Conservation (phyloP, 1,140 invertebrate species). For the Zaprionus camerounensis region DNA sequence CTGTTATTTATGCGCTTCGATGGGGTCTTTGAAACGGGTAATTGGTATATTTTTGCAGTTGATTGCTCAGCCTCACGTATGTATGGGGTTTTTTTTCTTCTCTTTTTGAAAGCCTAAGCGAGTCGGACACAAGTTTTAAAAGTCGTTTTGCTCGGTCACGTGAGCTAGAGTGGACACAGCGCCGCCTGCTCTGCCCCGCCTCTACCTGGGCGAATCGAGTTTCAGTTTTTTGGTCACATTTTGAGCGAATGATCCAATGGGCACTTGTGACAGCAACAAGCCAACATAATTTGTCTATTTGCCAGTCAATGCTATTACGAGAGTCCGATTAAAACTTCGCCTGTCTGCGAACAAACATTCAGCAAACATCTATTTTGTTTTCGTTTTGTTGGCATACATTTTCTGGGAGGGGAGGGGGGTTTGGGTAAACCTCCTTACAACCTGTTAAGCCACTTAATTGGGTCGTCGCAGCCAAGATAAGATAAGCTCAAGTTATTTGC, state of each 20-base stretch:
- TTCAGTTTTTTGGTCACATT: slow-evolving; percentile 13
- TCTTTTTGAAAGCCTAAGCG: slow-evolving; percentile 37
- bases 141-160: slow-evolving; percentile 70
- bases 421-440: neutral
- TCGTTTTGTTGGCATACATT: neutral
- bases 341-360: slow-evolving; percentile 20
- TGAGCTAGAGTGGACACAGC: slow-evolving; percentile 37
- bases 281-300: slow-evolving; percentile 72
- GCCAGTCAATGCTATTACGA: slow-evolving; percentile 32
- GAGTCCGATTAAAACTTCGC: slow-evolving; percentile 17
- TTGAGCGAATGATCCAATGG: slow-evolving; percentile 54
- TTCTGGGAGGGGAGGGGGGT: neutral
- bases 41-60: slow-evolving; percentile 56
- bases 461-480: slow-evolving; percentile 38
- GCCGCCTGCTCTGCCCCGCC: neutral
- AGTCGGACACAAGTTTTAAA: slow-evolving; percentile 60
- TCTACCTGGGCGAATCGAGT: slow-evolving; percentile 5
- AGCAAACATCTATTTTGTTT: slow-evolving; percentile 17
- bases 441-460: slow-evolving; percentile 38
- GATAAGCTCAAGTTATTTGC: slow-evolving; percentile 37
- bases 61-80: slow-evolving; percentile 38
- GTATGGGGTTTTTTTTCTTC: neutral
- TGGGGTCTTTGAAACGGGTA: slow-evolving; percentile 46
- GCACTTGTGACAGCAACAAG: slow-evolving; percentile 56
- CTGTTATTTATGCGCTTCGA: slow-evolving; percentile 33